Base-by-base conservation (phyloP, 1,140 invertebrate species). In the Cherax destructor region DNA sequence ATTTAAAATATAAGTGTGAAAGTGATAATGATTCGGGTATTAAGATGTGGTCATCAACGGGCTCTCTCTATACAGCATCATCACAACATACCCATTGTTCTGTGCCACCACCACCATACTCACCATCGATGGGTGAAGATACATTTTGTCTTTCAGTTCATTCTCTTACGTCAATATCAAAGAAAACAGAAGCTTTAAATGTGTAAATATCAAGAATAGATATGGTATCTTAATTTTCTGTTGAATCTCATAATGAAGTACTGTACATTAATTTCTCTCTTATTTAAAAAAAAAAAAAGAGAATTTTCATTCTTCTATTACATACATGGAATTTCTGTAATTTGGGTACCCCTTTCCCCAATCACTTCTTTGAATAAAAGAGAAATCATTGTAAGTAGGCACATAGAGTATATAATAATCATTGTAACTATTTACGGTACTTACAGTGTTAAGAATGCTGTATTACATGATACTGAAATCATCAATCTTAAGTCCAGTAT, bases 1-100 rank as follows among this genome's bases (percentile, higher is more conserved):
- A 72, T 7, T 65, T 78, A 10, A 90, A 77, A 50, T 41, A 59
- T 47, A 84, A 90, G 50, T 61, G 72, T 13, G 88, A 90, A n/a
- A 74, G 65, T 83, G 88, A 90, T 50, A 61, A 61, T 77, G 88
- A 90, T 56, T 90, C 88, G 13, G 88, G 88, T 30, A 90, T 90
- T 21, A 50, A 80, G 24, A 80, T 90, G 24, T 90, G 88, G 88
- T 90, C 88, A 21, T 90, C 88, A 6, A 90, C 88, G 5, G 88
- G 88, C 56, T 90, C 88, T 1, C 81, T 90, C 10, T 78, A 84
- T 21, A 77, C 88, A n/a, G 30, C 74, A 13, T 41, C 80, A n/a
- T 52, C 80, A 4, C 50, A 83, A 7, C 24, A 84, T 11, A 77
- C 52, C 16, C 88, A 90, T 24, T 90, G 88, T 61, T 47, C 80